Evolutionary conservation across 1,140 invertebrate species (phyloP).

Genomic region (Cardiocondyla obscurior): DNA sequence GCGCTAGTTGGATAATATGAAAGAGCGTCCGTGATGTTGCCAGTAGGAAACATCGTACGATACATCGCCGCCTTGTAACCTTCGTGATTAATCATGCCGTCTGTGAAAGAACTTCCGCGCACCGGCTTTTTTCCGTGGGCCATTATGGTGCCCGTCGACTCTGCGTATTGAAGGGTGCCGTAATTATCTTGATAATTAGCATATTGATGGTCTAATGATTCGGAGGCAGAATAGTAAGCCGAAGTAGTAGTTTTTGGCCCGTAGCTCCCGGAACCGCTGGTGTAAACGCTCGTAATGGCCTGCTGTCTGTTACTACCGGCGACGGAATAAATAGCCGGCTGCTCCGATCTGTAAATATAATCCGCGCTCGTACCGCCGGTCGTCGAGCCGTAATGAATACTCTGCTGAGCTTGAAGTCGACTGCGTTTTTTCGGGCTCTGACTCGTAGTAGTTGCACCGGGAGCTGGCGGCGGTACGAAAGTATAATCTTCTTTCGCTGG

Average conservation of each 20-base stretch:
- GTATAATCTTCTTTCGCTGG: constrained; percentile 77
- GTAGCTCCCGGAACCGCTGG: constrained; percentile 86
- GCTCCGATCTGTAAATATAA: constrained; percentile 86
- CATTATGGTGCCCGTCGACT: constrained; percentile 79
- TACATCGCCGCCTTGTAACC: constrained; percentile 87
- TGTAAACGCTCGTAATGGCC: constrained; percentile 89
- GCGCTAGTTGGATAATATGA: constrained; percentile 90
- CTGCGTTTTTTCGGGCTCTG: constrained; percentile 79
- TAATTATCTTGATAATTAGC: constrained; percentile 83
- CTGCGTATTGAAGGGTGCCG: constrained; percentile 74
- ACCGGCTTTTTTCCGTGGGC: constrained; percentile 84
- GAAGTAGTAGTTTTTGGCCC: constrained; percentile 85
- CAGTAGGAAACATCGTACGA: constrained; percentile 88
- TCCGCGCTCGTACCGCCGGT: constrained; percentile 78
- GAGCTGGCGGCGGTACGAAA: constrained; percentile 75
- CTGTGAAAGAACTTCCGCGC: constrained; percentile 81
- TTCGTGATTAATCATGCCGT: constrained; percentile 86
- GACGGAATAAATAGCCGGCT: constrained; percentile 90
- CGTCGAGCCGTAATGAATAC: constrained; percentile 71
- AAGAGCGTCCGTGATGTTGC: constrained; percentile 90
- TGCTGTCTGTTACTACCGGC: constrained; percentile 88
- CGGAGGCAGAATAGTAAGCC: constrained; percentile 85
- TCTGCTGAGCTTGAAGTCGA: constrained; percentile 77
- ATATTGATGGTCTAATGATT: constrained; percentile 87
- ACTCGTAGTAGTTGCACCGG: constrained; percentile 67